phyloP scores from a whole-genome alignment of 2,797 vertebrate species.

The Lacerta bilineata region DNA sequence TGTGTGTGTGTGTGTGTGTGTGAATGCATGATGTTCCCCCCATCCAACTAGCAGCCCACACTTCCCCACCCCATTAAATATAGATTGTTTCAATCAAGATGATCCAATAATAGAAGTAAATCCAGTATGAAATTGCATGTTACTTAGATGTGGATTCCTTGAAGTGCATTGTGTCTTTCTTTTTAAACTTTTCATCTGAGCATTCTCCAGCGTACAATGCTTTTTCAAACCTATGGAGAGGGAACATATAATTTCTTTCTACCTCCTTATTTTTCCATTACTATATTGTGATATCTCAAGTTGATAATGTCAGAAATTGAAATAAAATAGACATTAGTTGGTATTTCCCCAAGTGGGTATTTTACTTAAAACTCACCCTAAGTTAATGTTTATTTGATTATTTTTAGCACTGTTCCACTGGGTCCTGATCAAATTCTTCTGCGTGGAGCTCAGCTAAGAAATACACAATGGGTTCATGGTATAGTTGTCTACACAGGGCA shows the following conservation, averaged over 20 bases:
- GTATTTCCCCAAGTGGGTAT: background rate
- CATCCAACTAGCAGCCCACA: too few species aligned
- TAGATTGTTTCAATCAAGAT: too few species aligned
- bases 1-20: too few species aligned
- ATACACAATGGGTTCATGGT: slow-evolving; percentile 98
- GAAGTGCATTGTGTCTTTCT: too few species aligned
- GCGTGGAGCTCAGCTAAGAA: slow-evolving; percentile 96
- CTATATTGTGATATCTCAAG: background rate
- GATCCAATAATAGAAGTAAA: too few species aligned
- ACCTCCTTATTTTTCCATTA: background rate
- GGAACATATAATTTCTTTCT: background rate
- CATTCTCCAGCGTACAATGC: background rate
- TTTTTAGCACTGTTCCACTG: slow-evolving; percentile 88
- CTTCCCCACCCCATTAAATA: too few species aligned
- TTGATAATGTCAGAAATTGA: background rate
- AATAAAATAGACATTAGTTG: background rate
- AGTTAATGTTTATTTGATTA: background rate
- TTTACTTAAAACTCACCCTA: background rate
- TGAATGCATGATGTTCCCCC: too few species aligned
- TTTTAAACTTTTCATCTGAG: too few species aligned
- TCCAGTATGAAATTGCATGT: too few species aligned
- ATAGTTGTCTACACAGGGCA: slow-evolving; percentile 98
- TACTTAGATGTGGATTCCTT: too few species aligned
- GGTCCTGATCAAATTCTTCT: slow-evolving; percentile 98
- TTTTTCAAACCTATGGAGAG: background rate